phyloP scores from a whole-genome alignment of 2,113 vertebrate genomes.

The Diadophis punctatus region DNA sequence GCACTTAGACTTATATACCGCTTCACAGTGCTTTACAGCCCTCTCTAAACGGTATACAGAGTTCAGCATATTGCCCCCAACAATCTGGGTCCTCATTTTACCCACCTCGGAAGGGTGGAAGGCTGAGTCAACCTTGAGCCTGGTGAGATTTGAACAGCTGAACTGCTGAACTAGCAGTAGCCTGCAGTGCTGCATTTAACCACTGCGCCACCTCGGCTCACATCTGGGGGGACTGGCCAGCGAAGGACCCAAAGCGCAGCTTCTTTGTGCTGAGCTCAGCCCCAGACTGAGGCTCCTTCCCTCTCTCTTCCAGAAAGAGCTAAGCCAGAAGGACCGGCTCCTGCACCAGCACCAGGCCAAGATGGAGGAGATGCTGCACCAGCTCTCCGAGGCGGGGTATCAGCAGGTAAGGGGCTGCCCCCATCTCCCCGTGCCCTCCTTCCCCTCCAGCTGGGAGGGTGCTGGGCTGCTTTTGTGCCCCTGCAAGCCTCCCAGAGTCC shows the following conservation, averaged over 20 bases:
- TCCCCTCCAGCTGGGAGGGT: background rate
- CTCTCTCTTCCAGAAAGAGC: slow-evolving; percentile 79
- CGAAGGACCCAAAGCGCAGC: background rate
- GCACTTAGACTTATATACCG: no score
- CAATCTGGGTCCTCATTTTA: no score
- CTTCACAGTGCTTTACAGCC: no score
- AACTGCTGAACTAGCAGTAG: no score
- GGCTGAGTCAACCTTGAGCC: no score
- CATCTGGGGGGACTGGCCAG: background rate
- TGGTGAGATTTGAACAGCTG: no score
- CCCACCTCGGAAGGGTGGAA: no score
- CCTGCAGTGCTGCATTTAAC: no score
- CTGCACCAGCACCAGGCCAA: slow-evolving; percentile 87
- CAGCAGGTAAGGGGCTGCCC: slow-evolving; percentile 74
- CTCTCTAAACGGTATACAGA: no score
- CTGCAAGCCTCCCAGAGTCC: background rate
- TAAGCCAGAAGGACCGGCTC: slow-evolving; percentile 87
- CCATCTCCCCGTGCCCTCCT: background rate
- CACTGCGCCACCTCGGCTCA: no score
- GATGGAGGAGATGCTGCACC: slow-evolving; percentile 82
- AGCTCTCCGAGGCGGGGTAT: slow-evolving; percentile 79
- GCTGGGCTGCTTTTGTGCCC: background rate
- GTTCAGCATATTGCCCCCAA: no score
- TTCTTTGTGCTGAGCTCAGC: background rate
- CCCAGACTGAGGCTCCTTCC: background rate